These are phyloP conservation scores for Eutrigla gurnardus DNA, from an alignment of 2,797 vertebrate genomes.

Conservation along the genomic window DNA sequence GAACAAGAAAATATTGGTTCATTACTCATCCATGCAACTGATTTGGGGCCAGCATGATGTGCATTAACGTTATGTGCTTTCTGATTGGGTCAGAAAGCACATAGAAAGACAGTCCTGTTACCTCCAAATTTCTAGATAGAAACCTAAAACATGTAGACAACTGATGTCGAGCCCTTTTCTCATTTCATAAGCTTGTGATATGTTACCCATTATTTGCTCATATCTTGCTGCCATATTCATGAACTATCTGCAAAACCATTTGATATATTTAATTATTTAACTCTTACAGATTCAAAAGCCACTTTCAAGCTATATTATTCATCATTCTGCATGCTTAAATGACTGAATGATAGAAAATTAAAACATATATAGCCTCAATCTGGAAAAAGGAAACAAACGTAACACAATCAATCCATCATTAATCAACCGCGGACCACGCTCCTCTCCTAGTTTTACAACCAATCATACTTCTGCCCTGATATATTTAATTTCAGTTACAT, in stretches of 20 bases:
- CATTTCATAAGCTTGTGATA: not conserved
- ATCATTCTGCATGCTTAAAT: not conserved
- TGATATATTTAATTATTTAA: not conserved
- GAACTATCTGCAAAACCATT: not conserved
- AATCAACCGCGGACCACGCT: too few species aligned
- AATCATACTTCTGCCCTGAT: too few species aligned
- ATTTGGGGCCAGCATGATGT: not conserved
- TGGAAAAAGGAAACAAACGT: conserved; percentile 3
- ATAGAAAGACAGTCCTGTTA: not conserved
- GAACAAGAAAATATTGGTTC: not conserved
- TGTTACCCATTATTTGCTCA: not conserved
- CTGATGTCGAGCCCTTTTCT: not conserved
- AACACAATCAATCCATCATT: conserved; percentile 28
- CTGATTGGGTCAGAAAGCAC: not conserved
- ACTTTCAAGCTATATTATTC: not conserved
- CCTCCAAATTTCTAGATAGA: not conserved
- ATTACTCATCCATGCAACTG: not conserved
- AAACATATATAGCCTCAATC: not conserved
- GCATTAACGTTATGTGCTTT: not conserved
- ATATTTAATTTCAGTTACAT: too few species aligned
- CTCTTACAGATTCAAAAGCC: not conserved
- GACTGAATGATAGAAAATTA: not conserved
- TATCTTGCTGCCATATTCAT: not conserved
- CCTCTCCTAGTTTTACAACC: too few species aligned
- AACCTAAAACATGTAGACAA: not conserved